Conservation (phyloP, 2,888 invertebrate species). For the Ichneumon xanthorius region DNA sequence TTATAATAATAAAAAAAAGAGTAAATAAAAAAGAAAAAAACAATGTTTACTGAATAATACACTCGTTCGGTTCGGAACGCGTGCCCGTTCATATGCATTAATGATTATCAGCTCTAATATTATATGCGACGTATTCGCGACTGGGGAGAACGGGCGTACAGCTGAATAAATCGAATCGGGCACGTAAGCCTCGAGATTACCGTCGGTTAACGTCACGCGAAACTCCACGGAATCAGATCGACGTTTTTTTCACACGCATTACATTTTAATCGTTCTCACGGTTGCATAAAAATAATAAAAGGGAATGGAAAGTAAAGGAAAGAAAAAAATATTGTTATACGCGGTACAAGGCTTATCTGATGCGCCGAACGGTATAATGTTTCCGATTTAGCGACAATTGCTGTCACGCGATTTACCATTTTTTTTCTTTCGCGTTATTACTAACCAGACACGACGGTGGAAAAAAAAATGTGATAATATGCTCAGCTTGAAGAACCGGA, state of each 20-base stretch:
- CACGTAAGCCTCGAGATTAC: slow-evolving; percentile 10
- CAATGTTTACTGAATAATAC: not conserved
- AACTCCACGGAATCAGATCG: slow-evolving; percentile 1
- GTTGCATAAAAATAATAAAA: slow-evolving; percentile 8
- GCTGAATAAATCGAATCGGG: slow-evolving; percentile 23
- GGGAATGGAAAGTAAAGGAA: not conserved
- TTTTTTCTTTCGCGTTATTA: not conserved
- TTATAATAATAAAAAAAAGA: not conserved
- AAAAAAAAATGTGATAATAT: not conserved
- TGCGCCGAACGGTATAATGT: slow-evolving; percentile 7
- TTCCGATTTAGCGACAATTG: slow-evolving; percentile 1
- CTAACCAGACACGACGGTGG: not conserved
- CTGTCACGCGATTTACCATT: slow-evolving; percentile 4
- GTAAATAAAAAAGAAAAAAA: not conserved
- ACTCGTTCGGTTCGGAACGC: slow-evolving; percentile 8
- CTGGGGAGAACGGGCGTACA: not conserved
- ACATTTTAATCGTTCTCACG: slow-evolving; percentile 15
- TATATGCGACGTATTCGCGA: slow-evolving; percentile 27
- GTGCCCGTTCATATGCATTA: slow-evolving; percentile 49
- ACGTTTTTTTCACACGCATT: not conserved
- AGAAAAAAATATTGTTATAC: not conserved
- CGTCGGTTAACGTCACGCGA: slow-evolving; percentile 7
- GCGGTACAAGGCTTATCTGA: not conserved
- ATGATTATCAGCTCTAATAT: slow-evolving; percentile 53
- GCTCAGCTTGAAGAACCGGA: not conserved